Evolutionary conservation across 2,888 invertebrate genomes (phyloP).

Genomic region (Agrochola litura): DNA sequence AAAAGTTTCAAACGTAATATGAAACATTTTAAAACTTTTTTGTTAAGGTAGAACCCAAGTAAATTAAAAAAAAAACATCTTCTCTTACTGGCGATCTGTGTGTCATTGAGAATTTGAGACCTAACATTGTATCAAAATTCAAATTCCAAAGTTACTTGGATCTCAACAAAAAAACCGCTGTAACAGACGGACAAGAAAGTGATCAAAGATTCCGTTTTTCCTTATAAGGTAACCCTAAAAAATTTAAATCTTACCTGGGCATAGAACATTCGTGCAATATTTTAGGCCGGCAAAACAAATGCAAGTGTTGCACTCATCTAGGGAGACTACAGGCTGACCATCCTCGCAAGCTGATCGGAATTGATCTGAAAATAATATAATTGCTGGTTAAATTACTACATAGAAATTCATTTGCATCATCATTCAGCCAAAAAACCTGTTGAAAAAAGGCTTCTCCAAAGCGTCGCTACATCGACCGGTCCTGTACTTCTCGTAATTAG

Average conservation of each 20-base stretch:
- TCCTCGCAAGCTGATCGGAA: slow-evolving; percentile 1
- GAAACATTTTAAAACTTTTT: too few relatives aligned
- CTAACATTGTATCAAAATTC: not conserved
- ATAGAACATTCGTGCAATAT: slow-evolving; percentile 24
- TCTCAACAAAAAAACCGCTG: not conserved
- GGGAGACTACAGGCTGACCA: not conserved
- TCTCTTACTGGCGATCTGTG: too few relatives aligned
- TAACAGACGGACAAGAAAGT: too few relatives aligned
- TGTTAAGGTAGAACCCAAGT: too few relatives aligned
- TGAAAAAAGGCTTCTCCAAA: not conserved
- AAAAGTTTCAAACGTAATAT: too few relatives aligned
- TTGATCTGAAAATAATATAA: slow-evolving; percentile 22
- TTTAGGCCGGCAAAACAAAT: slow-evolving; percentile 28
- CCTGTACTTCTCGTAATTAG: too few relatives aligned
- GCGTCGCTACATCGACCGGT: not conserved
- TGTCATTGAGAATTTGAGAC: too few relatives aligned
- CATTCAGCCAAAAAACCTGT: not conserved
- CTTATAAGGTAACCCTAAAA: not conserved
- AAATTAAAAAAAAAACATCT: too few relatives aligned
- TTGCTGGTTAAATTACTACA: not conserved
- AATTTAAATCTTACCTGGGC: slow-evolving; percentile 20
- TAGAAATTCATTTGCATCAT: not conserved
- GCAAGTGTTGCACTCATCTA: slow-evolving; percentile 41
- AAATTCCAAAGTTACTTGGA: not conserved
- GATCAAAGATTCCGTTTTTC: not conserved